Base-by-base conservation (phyloP, 2,113 vertebrate genomes). In the Pagrus major region DNA sequence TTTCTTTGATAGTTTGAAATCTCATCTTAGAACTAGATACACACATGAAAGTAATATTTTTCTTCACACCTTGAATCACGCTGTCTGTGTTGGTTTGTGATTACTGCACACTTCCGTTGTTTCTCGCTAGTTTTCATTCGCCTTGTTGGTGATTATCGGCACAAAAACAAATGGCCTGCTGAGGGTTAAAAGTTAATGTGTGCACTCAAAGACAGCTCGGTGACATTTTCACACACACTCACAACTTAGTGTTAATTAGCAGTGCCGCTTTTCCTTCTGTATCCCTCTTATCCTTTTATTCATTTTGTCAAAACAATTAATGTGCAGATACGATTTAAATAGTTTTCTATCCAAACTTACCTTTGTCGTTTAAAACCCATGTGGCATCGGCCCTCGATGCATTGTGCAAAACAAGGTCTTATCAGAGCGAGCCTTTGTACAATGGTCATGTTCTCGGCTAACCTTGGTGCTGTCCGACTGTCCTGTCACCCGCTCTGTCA, bases 381-480 rank as follows among this genome's bases (percentile, higher is more conserved):
- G 18, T 46, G n/a, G 9, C 6, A 7, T 35, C 2, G 7, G 67
- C 49, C 29, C 51, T 21, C 5, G 1, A 37, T 73, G 66, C 77
- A 29, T 58, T 49, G 72, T 68, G 59, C 58, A 52, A 63, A 91
- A 72, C 69, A 46, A 63, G 58, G 76, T 71, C 81, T 78, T 71
- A 87, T 90, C 81, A 81, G 73, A 80, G 78, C 75, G 23, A n/a
- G 64, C 55, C 83, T 89, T 88, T 82, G 85, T 86, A 42, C 60
- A 71, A 39, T n/a, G 83, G 60, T 72, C 79, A 77, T 91, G 88
- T 86, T 87, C 83, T 88, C 42, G 71, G 74, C 82, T 92, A 84
- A 94, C 89, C 92, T 94, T 91, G 89, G 78, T 78, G 74, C 86
- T 80, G 88, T 92, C 78, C 67, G 75, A 79, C 84, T 71, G 33